Percentiles rank a stretch among this genome's conserved stretches.
Conservation (phyloP, 2,113 vertebrate species). For the Cavia aperea region DNA sequence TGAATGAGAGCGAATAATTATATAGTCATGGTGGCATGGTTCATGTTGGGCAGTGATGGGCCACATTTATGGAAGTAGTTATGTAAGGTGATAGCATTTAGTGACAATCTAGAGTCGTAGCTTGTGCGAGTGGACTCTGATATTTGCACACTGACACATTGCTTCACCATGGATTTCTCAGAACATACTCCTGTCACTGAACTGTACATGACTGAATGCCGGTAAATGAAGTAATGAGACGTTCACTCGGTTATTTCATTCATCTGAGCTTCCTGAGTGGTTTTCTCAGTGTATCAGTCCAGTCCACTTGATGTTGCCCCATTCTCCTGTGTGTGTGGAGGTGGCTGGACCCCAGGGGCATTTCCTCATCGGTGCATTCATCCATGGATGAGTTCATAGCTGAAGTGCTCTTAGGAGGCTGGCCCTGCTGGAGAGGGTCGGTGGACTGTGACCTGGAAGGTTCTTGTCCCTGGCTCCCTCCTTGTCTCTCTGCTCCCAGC, state of each 20-base stretch:
- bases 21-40: too few species aligned
- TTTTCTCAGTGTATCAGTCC: neutral
- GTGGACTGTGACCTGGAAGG: neutral
- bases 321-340: neutral
- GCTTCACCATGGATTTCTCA: neutral
- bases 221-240: neutral
- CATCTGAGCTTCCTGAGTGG: neutral
- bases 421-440: neutral
- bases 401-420: neutral
- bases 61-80: neutral
- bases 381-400: neutral
- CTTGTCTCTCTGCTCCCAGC: neutral
- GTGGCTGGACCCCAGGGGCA: neutral
- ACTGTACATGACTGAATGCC: neutral
- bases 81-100: neutral
- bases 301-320: neutral
- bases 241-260: neutral
- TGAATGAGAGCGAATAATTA: neutral
- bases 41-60: neutral
- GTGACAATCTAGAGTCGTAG: neutral
- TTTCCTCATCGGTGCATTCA: neutral
- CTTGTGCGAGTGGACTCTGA: neutral
- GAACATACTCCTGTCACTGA: neutral
- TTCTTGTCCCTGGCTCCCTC: too few species aligned
- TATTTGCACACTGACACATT: neutral